Percentiles rank a stretch among this genome's conserved stretches.
Evolutionary conservation across 2,797 vertebrate genomes (phyloP).

Genomic region (Hephaestus fuliginosus): DNA sequence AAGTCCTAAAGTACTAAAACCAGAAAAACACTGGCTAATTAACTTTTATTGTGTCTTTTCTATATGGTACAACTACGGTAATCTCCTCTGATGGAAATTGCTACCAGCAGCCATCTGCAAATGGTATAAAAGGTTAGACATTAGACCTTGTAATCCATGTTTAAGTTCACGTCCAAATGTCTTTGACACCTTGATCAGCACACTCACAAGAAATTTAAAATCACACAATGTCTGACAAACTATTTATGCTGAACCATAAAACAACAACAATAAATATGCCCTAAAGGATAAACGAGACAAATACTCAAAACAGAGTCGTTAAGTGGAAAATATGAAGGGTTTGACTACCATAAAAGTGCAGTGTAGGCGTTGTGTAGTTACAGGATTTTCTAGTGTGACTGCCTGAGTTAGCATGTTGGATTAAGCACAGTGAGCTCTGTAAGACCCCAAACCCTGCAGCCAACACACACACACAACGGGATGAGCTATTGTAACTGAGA

Average conservation of each 20-base stretch:
- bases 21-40: neutral
- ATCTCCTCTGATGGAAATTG: neutral
- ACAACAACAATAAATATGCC: conserved; percentile 24
- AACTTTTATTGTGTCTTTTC: neutral
- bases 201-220: conserved; percentile 7
- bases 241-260: conserved; percentile 24
- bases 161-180: neutral
- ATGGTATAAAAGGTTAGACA: neutral
- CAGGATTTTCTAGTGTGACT: conserved; percentile 55
- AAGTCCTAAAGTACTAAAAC: neutral
- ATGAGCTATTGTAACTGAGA: conserved; percentile 3
- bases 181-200: conserved; percentile 11
- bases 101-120: neutral
- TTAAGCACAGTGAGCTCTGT: conserved; percentile 45
- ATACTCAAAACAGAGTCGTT: conserved; percentile 20
- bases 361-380: conserved; percentile 32
- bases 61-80: neutral
- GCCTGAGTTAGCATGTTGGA: conserved; percentile 54
- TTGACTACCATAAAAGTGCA: conserved; percentile 26
- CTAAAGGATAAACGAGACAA: conserved; percentile 11
- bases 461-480: conserved; percentile 5
- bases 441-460: conserved; percentile 31
- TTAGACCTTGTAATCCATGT: neutral
- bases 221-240: conserved; percentile 30
- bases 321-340: conserved; percentile 17